phyloP scores from a whole-genome alignment of 2,888 invertebrate species.

The Timandra comae region DNA sequence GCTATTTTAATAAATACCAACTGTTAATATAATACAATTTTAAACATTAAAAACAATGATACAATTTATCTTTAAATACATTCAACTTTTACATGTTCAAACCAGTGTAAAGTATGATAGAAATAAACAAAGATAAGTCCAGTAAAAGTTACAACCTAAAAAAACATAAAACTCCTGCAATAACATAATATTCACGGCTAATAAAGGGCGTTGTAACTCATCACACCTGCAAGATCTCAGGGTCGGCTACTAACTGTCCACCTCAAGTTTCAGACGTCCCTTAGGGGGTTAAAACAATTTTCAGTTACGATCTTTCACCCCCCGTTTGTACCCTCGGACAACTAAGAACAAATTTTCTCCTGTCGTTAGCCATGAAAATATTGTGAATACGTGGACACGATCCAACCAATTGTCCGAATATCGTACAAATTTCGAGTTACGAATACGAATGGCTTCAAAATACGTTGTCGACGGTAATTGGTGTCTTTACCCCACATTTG shows the following conservation, averaged over 20 bases:
- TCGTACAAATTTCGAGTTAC: conserved; percentile 9
- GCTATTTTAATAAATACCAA: too few species aligned
- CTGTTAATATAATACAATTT: too few species aligned
- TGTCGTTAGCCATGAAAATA: conserved; percentile 58
- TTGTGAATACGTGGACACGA: conserved; percentile 50
- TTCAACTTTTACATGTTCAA: too few species aligned
- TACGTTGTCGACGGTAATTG: conserved; percentile 6
- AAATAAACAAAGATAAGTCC: conserved; percentile 7
- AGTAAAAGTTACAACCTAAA: conserved; percentile 8
- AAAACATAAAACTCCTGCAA: not conserved
- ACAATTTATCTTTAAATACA: too few species aligned
- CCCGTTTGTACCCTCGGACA: conserved; percentile 29
- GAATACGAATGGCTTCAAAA: conserved; percentile 12
- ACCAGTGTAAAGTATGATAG: conserved; percentile 18
- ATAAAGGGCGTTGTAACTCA: conserved; percentile 48
- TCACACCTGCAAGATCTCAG: conserved; percentile 59
- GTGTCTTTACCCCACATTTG: conserved; percentile 10
- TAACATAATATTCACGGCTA: not conserved
- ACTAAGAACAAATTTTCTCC: conserved; percentile 44
- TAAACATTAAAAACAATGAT: too few species aligned
- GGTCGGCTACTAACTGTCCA: conserved; percentile 25
- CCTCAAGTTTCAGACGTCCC: conserved; percentile 34
- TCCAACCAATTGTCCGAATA: conserved; percentile 21
- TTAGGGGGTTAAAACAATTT: conserved; percentile 56
- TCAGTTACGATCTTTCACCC: conserved; percentile 48